These are phyloP conservation scores for Miichthys miiuy DNA, from an alignment of 2,797 vertebrate genomes.

Conservation along the genomic window DNA sequence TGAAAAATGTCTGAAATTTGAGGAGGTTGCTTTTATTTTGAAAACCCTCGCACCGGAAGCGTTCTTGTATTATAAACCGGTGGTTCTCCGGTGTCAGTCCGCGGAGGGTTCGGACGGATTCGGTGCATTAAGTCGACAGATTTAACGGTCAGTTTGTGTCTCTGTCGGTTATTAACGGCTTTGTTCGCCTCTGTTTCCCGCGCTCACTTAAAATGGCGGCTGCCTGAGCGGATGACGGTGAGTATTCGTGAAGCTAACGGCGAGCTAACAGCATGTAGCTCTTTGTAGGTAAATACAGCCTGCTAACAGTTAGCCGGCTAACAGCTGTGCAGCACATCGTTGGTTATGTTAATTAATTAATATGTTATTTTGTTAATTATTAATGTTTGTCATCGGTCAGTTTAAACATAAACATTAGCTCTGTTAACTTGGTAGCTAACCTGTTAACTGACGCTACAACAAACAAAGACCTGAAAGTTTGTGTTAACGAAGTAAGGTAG, in stretches of 20 bases:
- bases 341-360: background rate
- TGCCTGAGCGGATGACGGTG: conserved; percentile 29
- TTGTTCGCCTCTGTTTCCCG: background rate
- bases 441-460: background rate
- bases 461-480: too few species aligned
- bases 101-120: background rate
- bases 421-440: conserved; percentile 1
- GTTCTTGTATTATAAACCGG: fast-evolving
- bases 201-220: conserved; percentile 13
- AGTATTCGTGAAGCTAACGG: conserved; percentile 35
- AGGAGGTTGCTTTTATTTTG: conserved; percentile 35
- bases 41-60: conserved; percentile 24
- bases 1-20: too few species aligned
- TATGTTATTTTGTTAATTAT: background rate
- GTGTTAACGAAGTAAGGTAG: too few species aligned
- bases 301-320: conserved; percentile 18
- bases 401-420: background rate
- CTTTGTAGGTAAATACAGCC: background rate
- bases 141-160: background rate
- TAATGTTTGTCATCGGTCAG: too few species aligned
- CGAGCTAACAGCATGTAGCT: conserved; percentile 26
- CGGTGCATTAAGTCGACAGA: too few species aligned
- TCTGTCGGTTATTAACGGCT: background rate
- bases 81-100: background rate
- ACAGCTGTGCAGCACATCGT: background rate